Evolutionary conservation across 2,888 invertebrate species (phyloP).

Genomic region (Mayetiola destructor): DNA sequence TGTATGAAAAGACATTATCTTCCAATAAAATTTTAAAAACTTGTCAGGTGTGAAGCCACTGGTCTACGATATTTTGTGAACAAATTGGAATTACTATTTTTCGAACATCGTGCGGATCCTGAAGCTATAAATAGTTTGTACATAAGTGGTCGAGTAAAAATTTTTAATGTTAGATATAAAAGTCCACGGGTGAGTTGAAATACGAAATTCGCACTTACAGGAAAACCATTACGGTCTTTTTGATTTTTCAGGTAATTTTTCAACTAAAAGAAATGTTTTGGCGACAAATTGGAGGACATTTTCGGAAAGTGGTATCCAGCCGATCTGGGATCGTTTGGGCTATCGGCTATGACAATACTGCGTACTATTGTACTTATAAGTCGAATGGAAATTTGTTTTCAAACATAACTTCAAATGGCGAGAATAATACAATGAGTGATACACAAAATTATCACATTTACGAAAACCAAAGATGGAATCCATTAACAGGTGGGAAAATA

Average conservation of each 20-base stretch:
- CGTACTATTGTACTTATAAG: slow-evolving; percentile 81
- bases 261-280: slow-evolving; percentile 67
- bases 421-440: slow-evolving; percentile 62
- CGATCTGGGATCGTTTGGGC: slow-evolving; percentile 79
- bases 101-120: slow-evolving; percentile 59
- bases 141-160: slow-evolving; percentile 61
- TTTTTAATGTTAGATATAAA: slow-evolving; percentile 46
- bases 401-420: slow-evolving; percentile 43
- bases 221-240: slow-evolving; percentile 11
- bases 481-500: background rate
- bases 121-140: slow-evolving; percentile 56
- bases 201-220: background rate
- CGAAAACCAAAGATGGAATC: slow-evolving; percentile 88
- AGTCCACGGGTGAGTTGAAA: slow-evolving; percentile 24
- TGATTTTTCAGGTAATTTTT: slow-evolving; percentile 40
- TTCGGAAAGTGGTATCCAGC: slow-evolving; percentile 62
- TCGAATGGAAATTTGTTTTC: slow-evolving; percentile 75
- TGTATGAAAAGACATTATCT: no score
- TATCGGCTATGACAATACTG: slow-evolving; percentile 70
- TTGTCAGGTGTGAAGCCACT: slow-evolving; percentile 29
- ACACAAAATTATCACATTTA: slow-evolving; percentile 77
- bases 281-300: slow-evolving; percentile 77
- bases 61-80: slow-evolving; percentile 55
- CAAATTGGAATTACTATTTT: slow-evolving; percentile 52
- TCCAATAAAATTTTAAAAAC: no score